These are phyloP conservation scores for Noctilio leporinus DNA, from an alignment of 2,113 vertebrate species.

Conservation along the genomic window DNA sequence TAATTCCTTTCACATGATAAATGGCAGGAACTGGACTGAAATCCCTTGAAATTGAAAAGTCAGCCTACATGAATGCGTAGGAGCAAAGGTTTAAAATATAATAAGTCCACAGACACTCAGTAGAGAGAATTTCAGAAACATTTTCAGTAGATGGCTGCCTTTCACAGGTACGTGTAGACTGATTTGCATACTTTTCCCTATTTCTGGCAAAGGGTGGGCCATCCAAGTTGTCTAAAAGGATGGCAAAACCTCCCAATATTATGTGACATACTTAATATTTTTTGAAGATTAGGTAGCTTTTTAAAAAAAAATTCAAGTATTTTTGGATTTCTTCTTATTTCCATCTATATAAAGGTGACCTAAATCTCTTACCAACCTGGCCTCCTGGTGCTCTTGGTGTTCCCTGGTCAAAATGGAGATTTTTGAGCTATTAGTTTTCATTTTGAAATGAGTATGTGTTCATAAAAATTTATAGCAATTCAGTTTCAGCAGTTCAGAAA, in stretches of 20 bases:
- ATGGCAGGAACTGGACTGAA: constrained; percentile 57
- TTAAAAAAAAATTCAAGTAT: too few relatives aligned
- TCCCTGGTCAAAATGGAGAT: background rate
- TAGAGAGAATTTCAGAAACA: constrained; percentile 25
- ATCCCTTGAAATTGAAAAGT: constrained; percentile 69
- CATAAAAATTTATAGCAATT: background rate
- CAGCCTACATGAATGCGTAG: constrained; percentile 47
- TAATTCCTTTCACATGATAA: constrained; percentile 71
- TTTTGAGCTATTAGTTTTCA: background rate
- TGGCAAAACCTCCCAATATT: background rate
- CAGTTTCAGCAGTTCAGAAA: background rate
- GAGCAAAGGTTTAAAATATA: constrained; percentile 55
- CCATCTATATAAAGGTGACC: background rate
- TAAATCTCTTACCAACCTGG: background rate
- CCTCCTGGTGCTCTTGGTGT: background rate
- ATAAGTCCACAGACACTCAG: constrained; percentile 37
- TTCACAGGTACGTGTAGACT: background rate
- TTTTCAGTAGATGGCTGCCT: background rate
- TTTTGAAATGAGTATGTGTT: background rate
- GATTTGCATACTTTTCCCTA: background rate
- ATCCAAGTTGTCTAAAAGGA: background rate
- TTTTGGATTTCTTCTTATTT: background rate
- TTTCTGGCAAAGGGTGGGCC: background rate
- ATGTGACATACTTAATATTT: background rate
- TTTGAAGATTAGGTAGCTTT: too few relatives aligned